phyloP scores from a whole-genome alignment of 2,113 vertebrate genomes.

The Notechis scutatus region DNA sequence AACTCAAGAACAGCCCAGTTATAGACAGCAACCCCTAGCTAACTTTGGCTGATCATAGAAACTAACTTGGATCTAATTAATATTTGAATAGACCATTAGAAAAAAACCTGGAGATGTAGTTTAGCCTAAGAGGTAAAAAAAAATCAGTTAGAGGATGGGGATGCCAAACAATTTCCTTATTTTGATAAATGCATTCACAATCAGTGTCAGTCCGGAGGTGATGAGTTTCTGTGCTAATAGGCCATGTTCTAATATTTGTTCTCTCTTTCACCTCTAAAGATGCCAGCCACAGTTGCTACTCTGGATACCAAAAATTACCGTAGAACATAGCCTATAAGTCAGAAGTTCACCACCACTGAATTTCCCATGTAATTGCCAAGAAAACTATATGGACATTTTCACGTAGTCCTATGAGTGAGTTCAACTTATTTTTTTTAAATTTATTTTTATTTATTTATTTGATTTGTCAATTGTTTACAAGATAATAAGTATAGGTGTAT shows the following conservation, averaged over 20 bases:
- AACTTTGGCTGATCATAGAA: not conserved
- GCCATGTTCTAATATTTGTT: not conserved
- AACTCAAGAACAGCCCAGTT: not conserved
- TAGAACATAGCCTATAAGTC: not conserved
- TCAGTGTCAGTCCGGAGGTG: not conserved
- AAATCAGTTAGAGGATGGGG: not conserved
- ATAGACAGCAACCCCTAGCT: not conserved
- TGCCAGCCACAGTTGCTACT: not conserved
- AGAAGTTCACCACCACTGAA: not conserved
- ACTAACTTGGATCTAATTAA: not conserved
- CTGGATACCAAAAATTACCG: not conserved
- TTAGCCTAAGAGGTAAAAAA: not conserved
- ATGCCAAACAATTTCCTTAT: not conserved
- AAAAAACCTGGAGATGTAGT: not conserved
- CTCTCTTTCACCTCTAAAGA: not conserved
- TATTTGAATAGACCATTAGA: not conserved
- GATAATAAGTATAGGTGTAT: too few species aligned
- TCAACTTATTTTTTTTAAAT: too few species aligned
- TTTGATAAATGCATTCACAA: not conserved
- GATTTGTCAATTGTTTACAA: too few species aligned
- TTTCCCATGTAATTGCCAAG: not conserved
- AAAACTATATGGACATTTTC: not conserved
- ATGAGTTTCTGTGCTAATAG: not conserved
- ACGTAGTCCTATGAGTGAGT: not conserved
- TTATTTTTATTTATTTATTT: too few species aligned